Conservation (phyloP, 2,113 vertebrate genomes). For the Noturus placidus region DNA sequence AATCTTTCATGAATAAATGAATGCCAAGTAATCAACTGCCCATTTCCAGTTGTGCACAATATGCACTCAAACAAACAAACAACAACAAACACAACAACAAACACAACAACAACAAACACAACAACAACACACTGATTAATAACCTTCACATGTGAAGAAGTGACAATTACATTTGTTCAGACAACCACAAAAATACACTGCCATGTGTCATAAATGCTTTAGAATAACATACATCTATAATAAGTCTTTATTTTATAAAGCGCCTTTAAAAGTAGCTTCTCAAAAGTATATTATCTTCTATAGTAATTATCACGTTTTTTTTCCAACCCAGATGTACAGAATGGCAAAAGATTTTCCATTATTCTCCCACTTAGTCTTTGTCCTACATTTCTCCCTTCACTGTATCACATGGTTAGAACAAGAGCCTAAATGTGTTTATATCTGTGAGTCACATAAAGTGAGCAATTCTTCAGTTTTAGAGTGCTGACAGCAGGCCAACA, state of each 20-base stretch:
- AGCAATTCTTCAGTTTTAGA: slow-evolving; percentile 27
- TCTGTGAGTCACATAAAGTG: slow-evolving; percentile 31
- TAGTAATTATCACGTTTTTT: neutral
- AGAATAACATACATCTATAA: neutral
- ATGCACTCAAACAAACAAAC: too few relatives aligned
- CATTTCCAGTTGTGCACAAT: too few relatives aligned
- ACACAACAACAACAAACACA: too few relatives aligned
- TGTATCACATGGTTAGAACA: slow-evolving; percentile 31
- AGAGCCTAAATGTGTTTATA: slow-evolving; percentile 40
- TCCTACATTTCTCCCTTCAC: neutral
- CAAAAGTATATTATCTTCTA: too few relatives aligned
- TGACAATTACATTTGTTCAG: slow-evolving; percentile 24
- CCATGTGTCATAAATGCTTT: neutral
- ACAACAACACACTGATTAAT: slow-evolving; percentile 10
- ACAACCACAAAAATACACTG: neutral
- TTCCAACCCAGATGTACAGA: neutral
- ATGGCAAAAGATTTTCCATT: neutral
- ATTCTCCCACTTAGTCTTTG: neutral
- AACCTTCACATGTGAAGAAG: neutral
- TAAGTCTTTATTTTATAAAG: too few relatives aligned
- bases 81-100: too few relatives aligned
- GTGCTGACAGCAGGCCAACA: neutral
- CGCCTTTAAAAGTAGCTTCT: too few relatives aligned
- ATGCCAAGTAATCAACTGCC: too few relatives aligned
- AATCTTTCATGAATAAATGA: neutral